phyloP scores from a whole-genome alignment of 2,113 vertebrate species.

The Epinephelus fuscoguttatus region DNA sequence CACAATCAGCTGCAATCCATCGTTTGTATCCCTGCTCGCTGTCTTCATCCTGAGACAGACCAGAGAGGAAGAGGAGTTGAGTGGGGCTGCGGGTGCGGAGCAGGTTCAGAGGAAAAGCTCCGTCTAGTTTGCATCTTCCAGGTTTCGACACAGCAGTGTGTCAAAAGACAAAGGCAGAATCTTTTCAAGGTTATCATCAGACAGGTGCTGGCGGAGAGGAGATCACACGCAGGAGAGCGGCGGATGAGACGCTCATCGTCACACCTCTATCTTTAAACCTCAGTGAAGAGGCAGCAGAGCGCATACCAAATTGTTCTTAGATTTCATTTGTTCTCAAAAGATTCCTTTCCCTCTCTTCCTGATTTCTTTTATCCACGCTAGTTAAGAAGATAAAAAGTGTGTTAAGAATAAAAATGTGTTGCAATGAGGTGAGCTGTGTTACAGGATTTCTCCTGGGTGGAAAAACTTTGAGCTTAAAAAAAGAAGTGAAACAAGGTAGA shows the following conservation, averaged over 20 bases:
- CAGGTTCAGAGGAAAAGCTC: neutral
- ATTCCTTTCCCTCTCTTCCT: neutral
- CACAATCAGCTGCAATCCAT: neutral
- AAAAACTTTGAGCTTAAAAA: conserved; percentile 28
- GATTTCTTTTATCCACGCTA: conserved; percentile 29
- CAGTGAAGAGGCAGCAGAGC: conserved; percentile 2
- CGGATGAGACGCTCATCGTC: conserved; percentile 39
- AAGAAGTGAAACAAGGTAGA: neutral
- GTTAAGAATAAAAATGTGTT: conserved; percentile 6
- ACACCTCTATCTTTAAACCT: conserved; percentile 39
- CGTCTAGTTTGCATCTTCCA: conserved; percentile 15
- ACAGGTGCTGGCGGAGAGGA: conserved; percentile 37
- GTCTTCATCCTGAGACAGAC: neutral
- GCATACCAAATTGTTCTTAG: conserved; percentile 35
- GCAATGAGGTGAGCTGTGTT: conserved; percentile 13
- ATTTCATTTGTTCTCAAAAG: conserved; percentile 52
- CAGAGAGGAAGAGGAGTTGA: neutral
- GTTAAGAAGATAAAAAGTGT: conserved; percentile 25
- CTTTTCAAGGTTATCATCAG: conserved; percentile 64
- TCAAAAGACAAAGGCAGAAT: conserved; percentile 40
- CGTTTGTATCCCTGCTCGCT: neutral
- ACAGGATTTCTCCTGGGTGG: neutral
- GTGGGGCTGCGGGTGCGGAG: neutral
- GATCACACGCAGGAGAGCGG: conserved; percentile 46
- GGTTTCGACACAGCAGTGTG: conserved; percentile 2